Conservation (phyloP, 1,140 invertebrate species). For the Cydia amplana region DNA sequence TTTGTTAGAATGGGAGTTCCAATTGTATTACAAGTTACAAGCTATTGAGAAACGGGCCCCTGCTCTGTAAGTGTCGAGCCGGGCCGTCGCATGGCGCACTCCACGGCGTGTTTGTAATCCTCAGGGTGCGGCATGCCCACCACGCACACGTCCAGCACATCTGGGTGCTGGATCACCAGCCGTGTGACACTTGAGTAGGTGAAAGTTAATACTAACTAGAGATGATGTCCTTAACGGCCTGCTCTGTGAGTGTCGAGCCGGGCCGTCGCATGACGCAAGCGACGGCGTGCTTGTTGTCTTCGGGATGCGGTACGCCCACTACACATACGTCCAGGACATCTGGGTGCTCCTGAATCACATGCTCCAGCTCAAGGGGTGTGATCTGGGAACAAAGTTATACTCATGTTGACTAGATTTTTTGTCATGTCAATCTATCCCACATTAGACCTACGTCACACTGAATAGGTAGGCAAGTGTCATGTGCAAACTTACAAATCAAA, state of each 20-base stretch:
- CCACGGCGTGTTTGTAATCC: too few species aligned
- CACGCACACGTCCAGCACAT: too few species aligned
- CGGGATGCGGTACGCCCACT: conserved; percentile 82
- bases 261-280: conserved; percentile 81
- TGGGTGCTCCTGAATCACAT: conserved; percentile 82
- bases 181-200: background rate
- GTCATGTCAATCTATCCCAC: too few species aligned
- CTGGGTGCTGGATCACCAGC: too few species aligned
- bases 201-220: conserved; percentile 50
- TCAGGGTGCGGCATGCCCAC: too few species aligned
- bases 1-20: too few species aligned
- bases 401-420: background rate
- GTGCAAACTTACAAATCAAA: background rate
- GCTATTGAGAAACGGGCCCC: too few species aligned
- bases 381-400: conserved; percentile 50
- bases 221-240: conserved; percentile 76
- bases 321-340: conserved; percentile 84
- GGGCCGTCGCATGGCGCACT: too few species aligned
- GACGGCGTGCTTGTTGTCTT: conserved; percentile 82
- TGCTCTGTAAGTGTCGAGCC: too few species aligned
- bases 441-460: too few species aligned
- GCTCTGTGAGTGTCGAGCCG: conserved; percentile 48
- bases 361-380: conserved; percentile 82
- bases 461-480: too few species aligned
- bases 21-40: too few species aligned